phyloP scores from a whole-genome alignment of 2,113 vertebrate genomes.

The human region DNA sequence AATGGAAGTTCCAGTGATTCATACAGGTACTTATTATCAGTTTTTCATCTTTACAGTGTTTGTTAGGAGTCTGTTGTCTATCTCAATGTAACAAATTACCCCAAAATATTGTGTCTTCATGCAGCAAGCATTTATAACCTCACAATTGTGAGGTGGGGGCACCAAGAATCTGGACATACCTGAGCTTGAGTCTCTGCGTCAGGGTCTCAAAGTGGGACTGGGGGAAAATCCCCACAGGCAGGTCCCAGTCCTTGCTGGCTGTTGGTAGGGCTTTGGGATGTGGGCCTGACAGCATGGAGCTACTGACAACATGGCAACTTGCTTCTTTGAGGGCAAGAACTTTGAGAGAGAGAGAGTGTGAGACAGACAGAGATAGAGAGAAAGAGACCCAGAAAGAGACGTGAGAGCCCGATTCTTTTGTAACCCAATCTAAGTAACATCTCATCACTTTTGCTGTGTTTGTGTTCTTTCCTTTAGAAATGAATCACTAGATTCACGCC shows the following conservation, averaged over 20 bases:
- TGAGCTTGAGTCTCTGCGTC: background rate
- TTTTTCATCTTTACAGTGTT: background rate
- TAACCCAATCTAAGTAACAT: background rate
- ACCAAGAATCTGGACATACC: background rate
- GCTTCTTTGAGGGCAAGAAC: background rate
- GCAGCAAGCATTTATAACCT: background rate
- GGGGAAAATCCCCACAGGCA: fast-evolving
- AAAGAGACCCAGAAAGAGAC: background rate
- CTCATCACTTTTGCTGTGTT: background rate
- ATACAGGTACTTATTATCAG: background rate
- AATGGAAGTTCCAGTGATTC: background rate
- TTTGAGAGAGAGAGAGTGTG: background rate
- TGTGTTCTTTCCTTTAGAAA: background rate
- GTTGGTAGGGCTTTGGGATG: background rate
- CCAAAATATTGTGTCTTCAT: background rate
- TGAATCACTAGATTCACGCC: background rate
- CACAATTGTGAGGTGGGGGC: background rate
- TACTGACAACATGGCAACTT: fast-evolving
- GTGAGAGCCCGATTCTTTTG: background rate
- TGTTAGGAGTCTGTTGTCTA: background rate
- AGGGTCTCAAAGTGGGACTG: background rate
- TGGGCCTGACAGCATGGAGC: background rate
- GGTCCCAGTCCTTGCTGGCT: background rate
- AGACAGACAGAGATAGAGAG: background rate
- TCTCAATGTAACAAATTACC: background rate